phyloP scores from a whole-genome alignment of 2,797 vertebrate genomes.

The Gadopsis bispinosus region DNA sequence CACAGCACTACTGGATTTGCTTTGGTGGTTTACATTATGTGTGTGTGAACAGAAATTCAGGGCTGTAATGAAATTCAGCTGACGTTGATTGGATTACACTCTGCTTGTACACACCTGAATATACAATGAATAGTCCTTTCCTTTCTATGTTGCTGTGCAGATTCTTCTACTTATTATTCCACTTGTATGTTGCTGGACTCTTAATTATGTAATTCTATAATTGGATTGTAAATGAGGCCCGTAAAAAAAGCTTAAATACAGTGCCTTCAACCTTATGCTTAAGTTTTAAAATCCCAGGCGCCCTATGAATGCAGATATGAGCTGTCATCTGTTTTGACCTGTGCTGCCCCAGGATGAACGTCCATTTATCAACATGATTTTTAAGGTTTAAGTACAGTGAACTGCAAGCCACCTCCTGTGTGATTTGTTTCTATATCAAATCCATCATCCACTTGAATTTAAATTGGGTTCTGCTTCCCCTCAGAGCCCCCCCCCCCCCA shows the following conservation, averaged over 20 bases:
- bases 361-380: conserved; percentile 46
- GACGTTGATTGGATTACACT: conserved; percentile 29
- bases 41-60: neutral
- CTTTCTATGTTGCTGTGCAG: neutral
- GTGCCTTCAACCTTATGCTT: neutral
- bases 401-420: conserved; percentile 26
- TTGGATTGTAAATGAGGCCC: conserved; percentile 7
- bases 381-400: conserved; percentile 23
- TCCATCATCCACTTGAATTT: conserved; percentile 33
- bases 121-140: neutral
- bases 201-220: neutral
- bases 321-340: conserved; percentile 40
- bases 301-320: conserved; percentile 8
- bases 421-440: conserved; percentile 34
- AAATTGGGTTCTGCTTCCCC: conserved; percentile 6
- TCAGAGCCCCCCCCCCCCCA: neutral
- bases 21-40: conserved; percentile 11
- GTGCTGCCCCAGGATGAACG: conserved; percentile 10
- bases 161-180: neutral
- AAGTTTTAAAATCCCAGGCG: conserved; percentile 4
- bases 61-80: conserved; percentile 25
- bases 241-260: neutral
- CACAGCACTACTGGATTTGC: conserved; percentile 17
- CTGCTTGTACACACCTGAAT: conserved; percentile 22
- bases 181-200: neutral